Conservation (phyloP, 2,113 vertebrate genomes). For the Lucifuga dentata region DNA sequence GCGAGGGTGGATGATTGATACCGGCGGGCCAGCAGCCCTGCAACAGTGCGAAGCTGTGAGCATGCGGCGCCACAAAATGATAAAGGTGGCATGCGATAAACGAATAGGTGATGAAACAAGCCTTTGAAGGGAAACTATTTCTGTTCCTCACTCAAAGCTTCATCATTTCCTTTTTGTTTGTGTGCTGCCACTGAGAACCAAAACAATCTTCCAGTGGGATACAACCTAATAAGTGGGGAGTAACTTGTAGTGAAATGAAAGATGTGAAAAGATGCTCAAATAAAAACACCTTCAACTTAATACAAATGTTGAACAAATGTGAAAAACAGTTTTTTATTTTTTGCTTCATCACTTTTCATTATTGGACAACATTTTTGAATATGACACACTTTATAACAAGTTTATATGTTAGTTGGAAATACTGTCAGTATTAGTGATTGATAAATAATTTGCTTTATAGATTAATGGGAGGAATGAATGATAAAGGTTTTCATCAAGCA, state of each 20-base stretch:
- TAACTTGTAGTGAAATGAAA: constrained; percentile 1
- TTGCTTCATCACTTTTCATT: constrained; percentile 44
- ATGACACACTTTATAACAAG: no score
- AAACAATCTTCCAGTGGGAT: constrained; percentile 26
- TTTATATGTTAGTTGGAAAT: no score
- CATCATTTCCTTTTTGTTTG: constrained; percentile 46
- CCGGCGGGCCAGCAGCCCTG: constrained; percentile 33
- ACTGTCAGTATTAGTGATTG: no score
- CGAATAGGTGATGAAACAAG: constrained; percentile 59
- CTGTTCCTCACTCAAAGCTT: constrained; percentile 41
- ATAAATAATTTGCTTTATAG: no score
- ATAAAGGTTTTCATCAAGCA: no score
- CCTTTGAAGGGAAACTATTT: constrained; percentile 62
- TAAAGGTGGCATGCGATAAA: constrained; percentile 62
- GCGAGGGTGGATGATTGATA: constrained; percentile 74
- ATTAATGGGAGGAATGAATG: no score
- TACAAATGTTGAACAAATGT: no score
- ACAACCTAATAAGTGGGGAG: constrained; percentile 4
- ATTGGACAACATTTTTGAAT: no score
- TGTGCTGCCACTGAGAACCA: constrained; percentile 24
- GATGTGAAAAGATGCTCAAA: constrained; percentile 9
- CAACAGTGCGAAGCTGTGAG: constrained; percentile 36
- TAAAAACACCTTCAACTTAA: no score
- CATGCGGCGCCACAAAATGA: constrained; percentile 47
- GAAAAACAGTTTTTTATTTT: no score